Percentiles rank a stretch among this genome's conserved stretches.
Conservation (phyloP, 2,113 vertebrate species). For the Perca flavescens region DNA sequence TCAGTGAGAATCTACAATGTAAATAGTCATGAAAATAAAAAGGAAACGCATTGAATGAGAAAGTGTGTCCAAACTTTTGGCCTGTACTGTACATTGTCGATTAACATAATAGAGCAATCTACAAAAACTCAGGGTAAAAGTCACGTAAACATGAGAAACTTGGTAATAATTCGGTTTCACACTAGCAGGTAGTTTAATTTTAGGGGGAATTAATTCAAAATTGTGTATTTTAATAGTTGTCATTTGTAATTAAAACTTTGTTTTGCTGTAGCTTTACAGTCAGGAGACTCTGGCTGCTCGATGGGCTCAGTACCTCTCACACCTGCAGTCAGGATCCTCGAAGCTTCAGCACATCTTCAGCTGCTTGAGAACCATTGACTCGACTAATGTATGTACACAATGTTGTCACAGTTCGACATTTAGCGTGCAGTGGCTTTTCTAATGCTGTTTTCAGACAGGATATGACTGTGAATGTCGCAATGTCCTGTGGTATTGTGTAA, state of each 20-base stretch:
- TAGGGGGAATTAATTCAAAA: background rate
- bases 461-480: slow-evolving; percentile 43
- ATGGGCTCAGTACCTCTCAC: slow-evolving; percentile 88
- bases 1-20: too few species aligned
- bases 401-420: background rate
- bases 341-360: slow-evolving; percentile 91
- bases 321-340: slow-evolving; percentile 85
- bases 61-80: too few species aligned
- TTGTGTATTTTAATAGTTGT: background rate
- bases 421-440: background rate
- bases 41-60: too few species aligned
- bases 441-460: slow-evolving; percentile 44
- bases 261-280: slow-evolving; percentile 71
- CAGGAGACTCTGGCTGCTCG: slow-evolving; percentile 77
- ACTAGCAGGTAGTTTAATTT: background rate
- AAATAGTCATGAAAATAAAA: too few species aligned
- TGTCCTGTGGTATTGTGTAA: slow-evolving; percentile 46
- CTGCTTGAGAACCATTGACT: slow-evolving; percentile 91
- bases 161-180: background rate
- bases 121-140: background rate
- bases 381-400: slow-evolving; percentile 84
- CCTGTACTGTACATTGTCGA: background rate
- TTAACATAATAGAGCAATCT: background rate
- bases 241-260: background rate
- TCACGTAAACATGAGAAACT: background rate